Evolutionary conservation across 2,797 vertebrate species (phyloP).

Genomic region (Mus caroli): DNA sequence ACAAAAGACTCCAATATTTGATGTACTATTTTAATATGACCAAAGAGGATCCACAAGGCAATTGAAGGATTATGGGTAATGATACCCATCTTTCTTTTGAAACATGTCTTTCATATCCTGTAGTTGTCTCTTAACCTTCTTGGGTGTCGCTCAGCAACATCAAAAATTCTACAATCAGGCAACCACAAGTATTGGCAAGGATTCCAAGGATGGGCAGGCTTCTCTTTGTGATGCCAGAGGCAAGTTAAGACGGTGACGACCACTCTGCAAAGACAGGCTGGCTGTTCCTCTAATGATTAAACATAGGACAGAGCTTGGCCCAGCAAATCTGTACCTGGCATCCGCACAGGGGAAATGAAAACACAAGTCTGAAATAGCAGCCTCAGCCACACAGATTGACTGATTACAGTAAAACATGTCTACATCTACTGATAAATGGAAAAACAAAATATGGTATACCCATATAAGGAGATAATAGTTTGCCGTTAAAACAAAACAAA

Average conservation of each 20-base stretch:
- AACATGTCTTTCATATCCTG: not conserved
- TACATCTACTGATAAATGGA: not conserved
- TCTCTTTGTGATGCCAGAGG: fast-evolving
- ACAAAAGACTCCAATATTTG: fast-evolving
- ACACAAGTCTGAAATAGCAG: fast-evolving
- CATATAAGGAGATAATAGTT: fast-evolving
- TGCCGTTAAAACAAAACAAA: not conserved
- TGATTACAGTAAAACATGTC: not conserved
- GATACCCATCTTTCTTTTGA: not conserved
- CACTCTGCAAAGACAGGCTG: not conserved
- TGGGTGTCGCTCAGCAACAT: too few species aligned
- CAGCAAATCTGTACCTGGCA: not conserved
- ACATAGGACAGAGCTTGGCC: not conserved
- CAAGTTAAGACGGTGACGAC: not conserved
- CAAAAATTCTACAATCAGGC: not conserved
- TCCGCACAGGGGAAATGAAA: not conserved
- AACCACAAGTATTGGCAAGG: fast-evolving
- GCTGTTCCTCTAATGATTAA: not conserved
- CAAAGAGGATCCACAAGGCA: fast-evolving
- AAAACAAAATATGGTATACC: fast-evolving
- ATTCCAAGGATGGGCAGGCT: fast-evolving
- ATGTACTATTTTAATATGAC: fast-evolving
- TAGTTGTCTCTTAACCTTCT: not conserved
- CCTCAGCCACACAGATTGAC: fast-evolving
- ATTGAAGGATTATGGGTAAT: not conserved